Conservation (phyloP, 2,888 invertebrate species). For the Magallana nippona region DNA sequence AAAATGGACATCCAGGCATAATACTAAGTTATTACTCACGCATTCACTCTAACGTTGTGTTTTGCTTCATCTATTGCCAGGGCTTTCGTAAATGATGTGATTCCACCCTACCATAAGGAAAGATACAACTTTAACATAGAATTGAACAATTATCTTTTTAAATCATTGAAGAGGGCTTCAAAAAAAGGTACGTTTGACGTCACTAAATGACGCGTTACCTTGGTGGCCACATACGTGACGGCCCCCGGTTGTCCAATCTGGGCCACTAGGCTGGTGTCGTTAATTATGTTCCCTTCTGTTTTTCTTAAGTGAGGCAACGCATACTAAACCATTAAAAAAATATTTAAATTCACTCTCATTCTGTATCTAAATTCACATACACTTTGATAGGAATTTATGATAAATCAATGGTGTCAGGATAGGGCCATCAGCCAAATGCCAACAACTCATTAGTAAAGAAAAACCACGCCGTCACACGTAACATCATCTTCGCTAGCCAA, state of each 20-base stretch:
- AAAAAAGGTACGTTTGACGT: neutral
- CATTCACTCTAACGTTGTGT: slow-evolving; percentile 67
- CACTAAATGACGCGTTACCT: slow-evolving; percentile 63
- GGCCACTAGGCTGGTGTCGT: slow-evolving; percentile 77
- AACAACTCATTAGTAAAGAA: too few relatives aligned
- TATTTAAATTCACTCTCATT: neutral
- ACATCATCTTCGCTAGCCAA: too few relatives aligned
- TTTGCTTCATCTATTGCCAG: slow-evolving; percentile 78
- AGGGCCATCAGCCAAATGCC: too few relatives aligned
- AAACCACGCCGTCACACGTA: too few relatives aligned
- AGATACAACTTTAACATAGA: too few relatives aligned
- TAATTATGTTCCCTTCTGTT: slow-evolving; percentile 77
- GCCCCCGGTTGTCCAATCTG: slow-evolving; percentile 76
- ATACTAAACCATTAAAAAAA: slow-evolving; percentile 65
- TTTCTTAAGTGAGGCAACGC: slow-evolving; percentile 76
- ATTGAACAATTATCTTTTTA: too few relatives aligned
- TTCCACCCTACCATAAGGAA: slow-evolving; percentile 71
- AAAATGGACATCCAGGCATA: too few relatives aligned
- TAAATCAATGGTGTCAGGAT: too few relatives aligned
- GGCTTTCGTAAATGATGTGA: slow-evolving; percentile 76
- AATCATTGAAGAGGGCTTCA: too few relatives aligned
- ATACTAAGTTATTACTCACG: neutral
- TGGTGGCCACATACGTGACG: slow-evolving; percentile 76
- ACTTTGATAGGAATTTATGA: too few relatives aligned
- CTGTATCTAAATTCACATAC: too few relatives aligned